Conservation (phyloP, 2,113 vertebrate species). For the Datnioides undecimradiatus region DNA sequence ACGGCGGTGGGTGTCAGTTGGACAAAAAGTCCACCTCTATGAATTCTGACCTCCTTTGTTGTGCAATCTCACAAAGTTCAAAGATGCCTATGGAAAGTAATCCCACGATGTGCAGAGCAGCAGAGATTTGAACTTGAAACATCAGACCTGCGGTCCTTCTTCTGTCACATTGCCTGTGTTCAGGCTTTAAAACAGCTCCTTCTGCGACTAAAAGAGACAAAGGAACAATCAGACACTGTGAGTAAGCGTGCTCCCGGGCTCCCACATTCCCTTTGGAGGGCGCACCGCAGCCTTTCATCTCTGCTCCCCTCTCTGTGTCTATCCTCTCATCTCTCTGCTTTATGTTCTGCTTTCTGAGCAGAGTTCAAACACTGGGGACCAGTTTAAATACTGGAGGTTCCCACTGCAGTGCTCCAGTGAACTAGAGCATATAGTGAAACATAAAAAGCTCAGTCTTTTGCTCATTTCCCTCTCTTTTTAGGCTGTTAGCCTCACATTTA, state of each 20-base stretch:
- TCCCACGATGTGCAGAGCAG: conserved; percentile 30
- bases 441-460: conserved; percentile 53
- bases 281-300: conserved; percentile 76
- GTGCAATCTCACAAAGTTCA: conserved; percentile 45
- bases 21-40: conserved; percentile 10
- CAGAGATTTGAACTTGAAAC: conserved; percentile 54
- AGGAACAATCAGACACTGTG: conserved; percentile 73
- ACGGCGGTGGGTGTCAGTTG: background rate
- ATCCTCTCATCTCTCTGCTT: conserved; percentile 80
- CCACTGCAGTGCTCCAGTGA: conserved; percentile 70
- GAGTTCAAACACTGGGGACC: conserved; percentile 80
- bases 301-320: conserved; percentile 60
- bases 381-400: conserved; percentile 78
- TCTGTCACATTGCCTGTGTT: conserved; percentile 49
- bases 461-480: conserved; percentile 7
- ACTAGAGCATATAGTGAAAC: conserved; percentile 65
- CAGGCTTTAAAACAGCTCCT: conserved; percentile 60
- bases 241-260: conserved; percentile 72
- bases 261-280: conserved; percentile 74
- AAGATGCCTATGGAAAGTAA: conserved; percentile 21
- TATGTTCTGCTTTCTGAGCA: conserved; percentile 79
- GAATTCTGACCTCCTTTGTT: conserved; percentile 41
- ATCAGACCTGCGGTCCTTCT: conserved; percentile 35
- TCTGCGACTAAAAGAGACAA: conserved; percentile 75
- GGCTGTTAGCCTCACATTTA: conserved; percentile 31